Conservation (phyloP, 2,888 invertebrate genomes). For the Ischnura elegans region DNA sequence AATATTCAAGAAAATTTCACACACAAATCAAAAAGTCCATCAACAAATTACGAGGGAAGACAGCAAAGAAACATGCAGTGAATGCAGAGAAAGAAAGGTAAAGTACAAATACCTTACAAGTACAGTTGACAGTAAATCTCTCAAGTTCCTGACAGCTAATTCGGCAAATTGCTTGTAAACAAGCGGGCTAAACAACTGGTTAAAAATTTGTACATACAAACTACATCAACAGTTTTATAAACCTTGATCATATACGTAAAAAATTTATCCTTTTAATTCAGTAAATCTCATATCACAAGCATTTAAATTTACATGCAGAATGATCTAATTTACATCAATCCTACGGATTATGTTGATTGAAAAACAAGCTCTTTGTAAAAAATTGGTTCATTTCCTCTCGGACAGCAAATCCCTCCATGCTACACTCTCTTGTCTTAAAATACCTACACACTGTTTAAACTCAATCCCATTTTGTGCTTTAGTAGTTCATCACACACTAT, state of each 20-base stretch:
- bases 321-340: conserved; percentile 12
- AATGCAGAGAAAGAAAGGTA: neutral
- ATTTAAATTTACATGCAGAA: neutral
- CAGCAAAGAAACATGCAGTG: conserved; percentile 2
- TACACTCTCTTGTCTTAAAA: neutral
- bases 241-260: conserved; percentile 3
- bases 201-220: neutral
- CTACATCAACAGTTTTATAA: neutral
- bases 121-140: neutral
- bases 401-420: neutral
- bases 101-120: neutral
- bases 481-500: neutral
- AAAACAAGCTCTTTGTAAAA: conserved; percentile 28
- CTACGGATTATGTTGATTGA: neutral
- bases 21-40: conserved; percentile 11
- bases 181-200: conserved; percentile 9
- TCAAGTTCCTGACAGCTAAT: neutral
- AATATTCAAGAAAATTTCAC: conserved; percentile 47
- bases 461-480: neutral
- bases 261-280: neutral
- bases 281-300: conserved; percentile 27
- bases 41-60: neutral
- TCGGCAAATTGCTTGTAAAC: conserved; percentile 26
- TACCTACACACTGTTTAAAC: neutral
- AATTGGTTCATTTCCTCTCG: conserved; percentile 4